These are phyloP conservation scores for Temnothorax curvispinosus DNA, from an alignment of 1,140 invertebrate genomes.

Conservation along the genomic window DNA sequence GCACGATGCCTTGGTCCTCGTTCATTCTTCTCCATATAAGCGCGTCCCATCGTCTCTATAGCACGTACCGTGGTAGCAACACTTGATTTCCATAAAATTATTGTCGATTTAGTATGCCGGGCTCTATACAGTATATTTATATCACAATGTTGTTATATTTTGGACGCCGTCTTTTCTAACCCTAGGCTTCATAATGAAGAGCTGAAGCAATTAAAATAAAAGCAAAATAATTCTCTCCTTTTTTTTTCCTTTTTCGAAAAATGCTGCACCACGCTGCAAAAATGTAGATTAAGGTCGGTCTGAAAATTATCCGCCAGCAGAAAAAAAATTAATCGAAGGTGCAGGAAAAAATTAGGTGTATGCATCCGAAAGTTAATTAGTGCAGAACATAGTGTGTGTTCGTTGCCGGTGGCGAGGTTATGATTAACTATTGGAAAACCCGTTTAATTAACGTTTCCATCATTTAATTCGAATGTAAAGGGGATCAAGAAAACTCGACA, in stretches of 20 bases:
- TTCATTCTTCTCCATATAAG: conserved; percentile 50
- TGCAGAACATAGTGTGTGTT: not conserved
- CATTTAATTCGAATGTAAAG: conserved; percentile 16
- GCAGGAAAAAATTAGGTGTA: conserved; percentile 17
- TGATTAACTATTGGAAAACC: conserved; percentile 14
- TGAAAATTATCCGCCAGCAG: not conserved
- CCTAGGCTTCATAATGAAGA: not conserved
- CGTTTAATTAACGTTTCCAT: conserved; percentile 29
- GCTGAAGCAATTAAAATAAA: not conserved
- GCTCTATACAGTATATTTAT: not conserved
- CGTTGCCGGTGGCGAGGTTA: not conserved
- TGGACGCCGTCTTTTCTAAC: not conserved
- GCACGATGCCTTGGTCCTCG: conserved; percentile 47
- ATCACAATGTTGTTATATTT: conserved; percentile 28
- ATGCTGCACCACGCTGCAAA: not conserved
- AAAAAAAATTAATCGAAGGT: conserved; percentile 22
- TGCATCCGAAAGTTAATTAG: conserved; percentile 19
- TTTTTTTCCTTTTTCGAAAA: not conserved
- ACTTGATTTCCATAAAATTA: conserved; percentile 65
- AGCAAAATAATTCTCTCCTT: not conserved
- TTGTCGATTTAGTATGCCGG: conserved; percentile 18
- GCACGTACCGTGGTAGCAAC: conserved; percentile 50
- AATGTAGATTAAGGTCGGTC: not conserved
- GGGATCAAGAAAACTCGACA: not conserved
- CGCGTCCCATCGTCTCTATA: conserved; percentile 23